phyloP scores from a whole-genome alignment of 2,888 invertebrate species.

The Mechanitis mazaeus region DNA sequence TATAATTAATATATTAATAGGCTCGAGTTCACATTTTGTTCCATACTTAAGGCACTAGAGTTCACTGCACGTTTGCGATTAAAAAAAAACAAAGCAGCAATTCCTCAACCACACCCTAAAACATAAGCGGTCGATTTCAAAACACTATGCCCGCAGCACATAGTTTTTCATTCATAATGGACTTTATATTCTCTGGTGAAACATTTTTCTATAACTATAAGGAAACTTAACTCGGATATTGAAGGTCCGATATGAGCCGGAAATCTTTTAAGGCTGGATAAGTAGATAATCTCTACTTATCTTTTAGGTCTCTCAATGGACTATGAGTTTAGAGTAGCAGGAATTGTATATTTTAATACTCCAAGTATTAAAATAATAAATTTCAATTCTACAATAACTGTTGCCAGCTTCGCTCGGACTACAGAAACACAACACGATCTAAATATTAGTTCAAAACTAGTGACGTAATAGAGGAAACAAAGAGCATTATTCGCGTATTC shows the following conservation, averaged over 20 bases:
- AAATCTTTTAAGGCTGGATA: conserved; percentile 50
- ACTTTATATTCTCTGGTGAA: conserved; percentile 17
- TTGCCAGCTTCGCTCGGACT: no score
- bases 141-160: conserved; percentile 29
- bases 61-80: no score
- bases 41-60: conserved; percentile 7
- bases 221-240: conserved; percentile 32
- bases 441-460: no score
- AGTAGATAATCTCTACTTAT: conserved; percentile 46
- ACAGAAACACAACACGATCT: no score
- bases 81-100: conserved; percentile 9
- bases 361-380: no score
- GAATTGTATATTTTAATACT: not conserved
- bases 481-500: no score
- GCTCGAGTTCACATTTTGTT: not conserved
- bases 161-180: conserved; percentile 22
- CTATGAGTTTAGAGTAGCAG: conserved; percentile 6
- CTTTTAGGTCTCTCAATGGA: conserved; percentile 14
- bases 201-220: conserved; percentile 28
- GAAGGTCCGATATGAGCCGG: conserved; percentile 45
- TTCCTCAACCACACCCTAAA: conserved; percentile 24
- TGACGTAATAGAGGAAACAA: no score
- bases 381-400: no score
- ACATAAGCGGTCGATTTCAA: conserved; percentile 46
- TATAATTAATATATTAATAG: not conserved